These are phyloP conservation scores for Tenualosa thibaudeaui DNA, from an alignment of 2,797 vertebrate species.

Conservation along the genomic window DNA sequence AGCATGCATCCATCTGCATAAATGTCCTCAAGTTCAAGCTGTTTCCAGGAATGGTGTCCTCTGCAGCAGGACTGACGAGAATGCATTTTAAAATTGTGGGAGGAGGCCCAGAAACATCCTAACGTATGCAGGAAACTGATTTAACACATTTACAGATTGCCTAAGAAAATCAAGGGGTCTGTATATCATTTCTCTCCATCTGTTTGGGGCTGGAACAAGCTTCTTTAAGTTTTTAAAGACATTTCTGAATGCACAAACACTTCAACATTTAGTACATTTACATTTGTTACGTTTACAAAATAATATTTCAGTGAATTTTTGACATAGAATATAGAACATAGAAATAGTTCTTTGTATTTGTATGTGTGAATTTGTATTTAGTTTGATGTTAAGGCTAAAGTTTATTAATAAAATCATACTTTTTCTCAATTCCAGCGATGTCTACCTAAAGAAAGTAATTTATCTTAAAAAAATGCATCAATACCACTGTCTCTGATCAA, in stretches of 20 bases:
- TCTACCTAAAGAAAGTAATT: background rate
- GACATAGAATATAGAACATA: no score
- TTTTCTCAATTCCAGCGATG: background rate
- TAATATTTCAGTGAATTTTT: no score
- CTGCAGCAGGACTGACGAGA: background rate
- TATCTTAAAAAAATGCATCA: background rate
- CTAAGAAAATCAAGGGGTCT: background rate
- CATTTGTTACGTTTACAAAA: no score
- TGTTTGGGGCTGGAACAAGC: background rate
- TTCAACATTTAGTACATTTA: background rate
- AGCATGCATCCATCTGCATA: background rate
- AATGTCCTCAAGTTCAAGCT: background rate
- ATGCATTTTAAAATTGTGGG: background rate
- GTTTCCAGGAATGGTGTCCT: background rate
- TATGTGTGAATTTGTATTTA: background rate
- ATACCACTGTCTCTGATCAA: background rate
- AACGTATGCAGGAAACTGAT: background rate
- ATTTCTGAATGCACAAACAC: background rate
- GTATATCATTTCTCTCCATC: background rate
- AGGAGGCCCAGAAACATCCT: background rate
- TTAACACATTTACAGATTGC: conserved; percentile 3
- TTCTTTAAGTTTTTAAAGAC: background rate
- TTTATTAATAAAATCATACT: background rate
- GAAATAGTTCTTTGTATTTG: no score
- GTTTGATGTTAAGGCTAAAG: background rate